Conservation (phyloP, 2,797 vertebrate species). For the Sebastes reedi region DNA sequence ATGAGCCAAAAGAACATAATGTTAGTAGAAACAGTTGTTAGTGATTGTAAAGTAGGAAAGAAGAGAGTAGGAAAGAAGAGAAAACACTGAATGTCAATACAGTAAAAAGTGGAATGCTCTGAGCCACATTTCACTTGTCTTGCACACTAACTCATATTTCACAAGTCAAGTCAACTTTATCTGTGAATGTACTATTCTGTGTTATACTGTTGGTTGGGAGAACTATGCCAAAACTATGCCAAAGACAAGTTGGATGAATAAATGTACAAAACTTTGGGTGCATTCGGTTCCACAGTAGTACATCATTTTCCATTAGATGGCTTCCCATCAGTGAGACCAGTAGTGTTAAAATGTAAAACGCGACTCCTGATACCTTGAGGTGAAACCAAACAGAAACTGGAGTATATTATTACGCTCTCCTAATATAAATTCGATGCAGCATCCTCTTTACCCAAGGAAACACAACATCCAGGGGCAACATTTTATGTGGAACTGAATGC, state of each 20-base stretch:
- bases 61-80: neutral
- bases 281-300: neutral
- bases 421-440: neutral
- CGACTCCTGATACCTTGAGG: neutral
- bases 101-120: neutral
- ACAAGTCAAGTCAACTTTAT: neutral
- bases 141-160: neutral
- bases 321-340: neutral
- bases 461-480: neutral
- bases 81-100: neutral
- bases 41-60: neutral
- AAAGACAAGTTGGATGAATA: neutral
- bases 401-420: neutral
- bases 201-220: neutral
- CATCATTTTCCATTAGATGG: neutral
- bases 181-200: neutral
- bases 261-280: neutral
- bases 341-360: neutral
- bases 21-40: neutral
- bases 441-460: neutral
- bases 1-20: slow-evolving; percentile 30
- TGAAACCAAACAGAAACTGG: neutral
- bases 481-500: neutral
- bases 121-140: neutral
- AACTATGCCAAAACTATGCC: neutral